A percentile compares a stretch with the other conserved stretches of the same genome.
Evolutionary conservation across 2,888 invertebrate species (phyloP).

Genomic region (Xylocampa areola): DNA sequence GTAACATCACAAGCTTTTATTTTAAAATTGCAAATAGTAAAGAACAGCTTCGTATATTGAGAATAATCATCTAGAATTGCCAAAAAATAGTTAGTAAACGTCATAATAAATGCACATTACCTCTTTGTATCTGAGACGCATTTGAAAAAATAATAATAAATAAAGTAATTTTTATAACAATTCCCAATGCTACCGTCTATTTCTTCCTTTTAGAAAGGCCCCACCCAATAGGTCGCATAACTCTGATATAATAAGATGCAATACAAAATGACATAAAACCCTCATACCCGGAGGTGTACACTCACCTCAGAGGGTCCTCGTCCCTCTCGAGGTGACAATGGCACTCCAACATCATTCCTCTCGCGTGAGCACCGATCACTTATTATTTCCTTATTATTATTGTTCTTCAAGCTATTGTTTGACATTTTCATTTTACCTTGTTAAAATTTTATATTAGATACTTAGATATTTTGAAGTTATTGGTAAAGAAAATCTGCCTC

Average conservation of each 20-base stretch:
- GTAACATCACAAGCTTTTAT: no score
- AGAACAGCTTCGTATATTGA: no score
- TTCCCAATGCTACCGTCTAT: no score
- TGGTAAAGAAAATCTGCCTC: no score
- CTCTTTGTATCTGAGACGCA: no score
- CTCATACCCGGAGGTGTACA: slow-evolving; percentile 67
- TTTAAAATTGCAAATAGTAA: no score
- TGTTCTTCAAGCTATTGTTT: slow-evolving; percentile 63
- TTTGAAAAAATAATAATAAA: no score
- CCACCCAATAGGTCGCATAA: not conserved
- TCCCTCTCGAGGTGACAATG: slow-evolving; percentile 71
- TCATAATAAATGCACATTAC: no score
- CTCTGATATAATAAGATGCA: slow-evolving; percentile 50
- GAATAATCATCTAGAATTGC: no score
- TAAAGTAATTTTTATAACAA: not conserved
- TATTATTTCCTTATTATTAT: slow-evolving; percentile 71
- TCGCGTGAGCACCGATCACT: slow-evolving; percentile 73
- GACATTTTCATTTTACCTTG: slow-evolving; percentile 38
- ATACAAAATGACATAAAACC: slow-evolving; percentile 50
- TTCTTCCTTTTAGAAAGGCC: not conserved
- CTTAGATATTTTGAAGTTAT: not conserved
- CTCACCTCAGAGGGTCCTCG: slow-evolving; percentile 66
- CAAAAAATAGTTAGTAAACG: no score
- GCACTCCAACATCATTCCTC: slow-evolving; percentile 67
- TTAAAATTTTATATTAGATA: slow-evolving; percentile 17